These are phyloP conservation scores for Odocoileus hemionus DNA, from an alignment of 2,113 vertebrate genomes.

Conservation along the genomic window DNA sequence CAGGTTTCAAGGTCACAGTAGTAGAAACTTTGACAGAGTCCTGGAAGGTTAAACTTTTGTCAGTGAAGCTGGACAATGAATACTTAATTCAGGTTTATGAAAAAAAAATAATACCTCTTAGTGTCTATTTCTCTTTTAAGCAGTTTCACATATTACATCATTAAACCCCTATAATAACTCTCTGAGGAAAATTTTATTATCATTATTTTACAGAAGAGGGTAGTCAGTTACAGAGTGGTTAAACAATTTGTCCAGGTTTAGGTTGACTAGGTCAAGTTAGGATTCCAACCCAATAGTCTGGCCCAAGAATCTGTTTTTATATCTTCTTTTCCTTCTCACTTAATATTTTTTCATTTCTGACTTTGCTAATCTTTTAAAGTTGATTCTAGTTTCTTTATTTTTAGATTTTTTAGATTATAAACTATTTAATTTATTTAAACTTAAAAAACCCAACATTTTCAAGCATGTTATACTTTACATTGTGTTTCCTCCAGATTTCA, in stretches of 20 bases:
- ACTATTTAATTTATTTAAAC: background rate
- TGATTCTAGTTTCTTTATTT: background rate
- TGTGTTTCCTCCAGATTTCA: background rate
- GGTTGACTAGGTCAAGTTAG: background rate
- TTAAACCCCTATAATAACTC: background rate
- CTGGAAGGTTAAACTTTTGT: background rate
- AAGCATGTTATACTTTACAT: background rate
- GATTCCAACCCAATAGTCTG: background rate
- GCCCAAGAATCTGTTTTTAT: background rate
- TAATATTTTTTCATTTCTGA: background rate
- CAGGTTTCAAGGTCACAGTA: background rate
- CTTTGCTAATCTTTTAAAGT: background rate
- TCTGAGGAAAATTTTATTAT: background rate
- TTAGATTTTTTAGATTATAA: background rate
- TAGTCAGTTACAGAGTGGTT: background rate
- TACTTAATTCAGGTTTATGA: background rate
- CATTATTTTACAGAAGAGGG: background rate
- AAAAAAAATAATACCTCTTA: background rate
- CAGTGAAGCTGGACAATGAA: background rate
- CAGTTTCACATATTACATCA: background rate
- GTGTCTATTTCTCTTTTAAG: background rate
- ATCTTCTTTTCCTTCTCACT: background rate
- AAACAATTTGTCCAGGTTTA: background rate
- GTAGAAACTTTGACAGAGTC: background rate
- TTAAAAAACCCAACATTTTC: background rate